Base-by-base conservation (phyloP, 2,113 vertebrate species). In the Phaetusa simplex region DNA sequence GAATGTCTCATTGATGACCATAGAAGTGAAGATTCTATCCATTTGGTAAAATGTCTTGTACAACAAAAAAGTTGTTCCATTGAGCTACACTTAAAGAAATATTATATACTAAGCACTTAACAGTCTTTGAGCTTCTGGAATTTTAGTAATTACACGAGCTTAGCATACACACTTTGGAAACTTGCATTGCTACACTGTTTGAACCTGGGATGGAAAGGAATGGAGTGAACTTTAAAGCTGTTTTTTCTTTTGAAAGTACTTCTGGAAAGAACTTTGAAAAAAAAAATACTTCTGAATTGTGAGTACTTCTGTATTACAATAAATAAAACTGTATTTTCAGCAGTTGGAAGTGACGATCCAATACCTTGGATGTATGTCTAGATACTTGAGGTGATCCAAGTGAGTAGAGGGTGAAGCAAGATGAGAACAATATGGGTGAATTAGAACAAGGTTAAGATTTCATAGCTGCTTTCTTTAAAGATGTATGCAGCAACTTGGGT, bases 151-250 rank as follows among this genome's bases (percentile, higher is more conserved):
- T 38, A 8, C 14, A 16, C 0, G 3, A 58, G 11, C 8, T 58
- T 62, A 18, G 38, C 0, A 0, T 43, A 14, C 14, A 2, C 0
- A 1, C 30, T 80, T 81, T 8, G 43, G 36, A 50, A 81, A 59
- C 13, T 24, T 34, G 12, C 9, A 4, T 56, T 77, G 38, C 27
- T 74, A 2, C 7, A 3, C 30, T 71, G 5, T 61, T 42, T 34
- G 79, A 88, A 69, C 15, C 34, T n/a, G 34, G 50, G 53, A 27
- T 67, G 36, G 23, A 36, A 73, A 56, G 36, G 45, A 43, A 27
- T 55, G 52, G 34, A 79, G 43, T n/a, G 56, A 66, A 65, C 22
- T 85, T 65, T 11, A 65, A 65, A 76, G 50, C 19, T 29, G 7
- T 27, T 78, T 62, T 43, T 32, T 26, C 18, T 64, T 32, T 61